phyloP scores from a whole-genome alignment of 64 coral and sea anemone genomes.

The Trachythela sp. region DNA sequence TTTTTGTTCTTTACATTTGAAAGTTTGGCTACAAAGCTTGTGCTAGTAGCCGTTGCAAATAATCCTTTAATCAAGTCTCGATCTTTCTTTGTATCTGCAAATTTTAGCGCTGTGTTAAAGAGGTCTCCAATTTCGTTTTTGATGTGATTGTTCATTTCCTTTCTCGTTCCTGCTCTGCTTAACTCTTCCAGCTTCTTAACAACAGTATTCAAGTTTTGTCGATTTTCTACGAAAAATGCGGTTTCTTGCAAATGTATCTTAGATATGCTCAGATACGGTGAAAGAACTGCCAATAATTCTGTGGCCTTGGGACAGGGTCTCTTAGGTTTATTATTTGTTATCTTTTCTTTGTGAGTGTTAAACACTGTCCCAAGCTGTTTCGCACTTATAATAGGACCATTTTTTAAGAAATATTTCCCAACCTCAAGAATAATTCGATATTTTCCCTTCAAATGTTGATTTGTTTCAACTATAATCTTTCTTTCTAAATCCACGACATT shows the following conservation, averaged over 20 bases:
- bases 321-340: constrained; percentile 33
- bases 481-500: neutral
- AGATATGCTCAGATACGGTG: constrained; percentile 50
- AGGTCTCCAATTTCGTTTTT: too few species aligned
- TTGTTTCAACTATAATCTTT: neutral
- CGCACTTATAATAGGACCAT: constrained; percentile 35
- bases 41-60: too few species aligned
- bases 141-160: constrained; percentile 20
- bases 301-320: constrained; percentile 23
- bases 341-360: constrained; percentile 49
- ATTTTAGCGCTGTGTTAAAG: too few species aligned
- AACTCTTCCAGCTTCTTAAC: constrained; percentile 11
- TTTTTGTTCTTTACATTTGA: too few species aligned
- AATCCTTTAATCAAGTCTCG: too few species aligned
- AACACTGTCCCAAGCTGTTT: constrained; percentile 28
- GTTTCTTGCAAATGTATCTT: constrained; percentile 51
- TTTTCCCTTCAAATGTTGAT: neutral
- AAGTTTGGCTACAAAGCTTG: too few species aligned
- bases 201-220: constrained; percentile 15
- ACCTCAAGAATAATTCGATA: neutral
- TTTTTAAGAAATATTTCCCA: constrained; percentile 29
- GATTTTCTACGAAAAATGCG: constrained; percentile 48
- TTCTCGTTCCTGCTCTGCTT: neutral
- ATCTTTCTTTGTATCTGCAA: too few species aligned
- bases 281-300: constrained; percentile 41